Base-by-base conservation (phyloP, 2,797 vertebrate genomes). In the Lithobates pipiens region DNA sequence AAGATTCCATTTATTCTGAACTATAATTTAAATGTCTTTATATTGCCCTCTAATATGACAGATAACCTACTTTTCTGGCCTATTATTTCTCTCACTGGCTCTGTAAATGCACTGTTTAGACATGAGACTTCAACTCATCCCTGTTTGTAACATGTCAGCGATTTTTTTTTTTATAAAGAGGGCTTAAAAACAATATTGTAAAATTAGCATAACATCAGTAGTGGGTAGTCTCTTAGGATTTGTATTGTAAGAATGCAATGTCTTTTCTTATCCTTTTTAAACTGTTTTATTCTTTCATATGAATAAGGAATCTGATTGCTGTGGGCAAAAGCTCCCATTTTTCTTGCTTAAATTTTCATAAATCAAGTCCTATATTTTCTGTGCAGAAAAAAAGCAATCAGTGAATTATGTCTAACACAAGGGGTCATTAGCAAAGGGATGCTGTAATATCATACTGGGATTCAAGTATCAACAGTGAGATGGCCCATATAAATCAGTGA, bases 1-100 rank as follows among this genome's bases (percentile, higher is more conserved):
- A 72, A 50, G 23, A 77, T 77, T 77, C 13, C 15, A 70, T 86
- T 82, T 82, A 27, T 71, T 73, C 34, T 63, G 36, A 63, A 80
- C 65, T 29, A 77, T 76, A 63, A 86, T 77, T 77, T 77, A 73
- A 8, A 76, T 80, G 61, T 81, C 63, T 77, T 81, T 57, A 5
- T 77, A 67, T 72, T 82, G 74, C 72, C 74, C 21, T 86, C 82
- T 77, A 63, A 71, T 71, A 82, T 86, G 79, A 77, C 74, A 72
- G 74, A 77, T 81, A 86, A 86, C 78, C 84, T 86, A 81, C 78
- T 81, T 86, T 85, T 75, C 65, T 80, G 78, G 36, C 72, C 65
- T 74, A 84, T 84, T 84, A 39, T 77, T 46, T 25, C n/a, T 39
- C 29, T 25, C 61, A 74, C 68, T 50, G 15, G 36, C 29, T 77